Percentiles rank a stretch among this genome's conserved stretches.
These are phyloP conservation scores for Micromesistius poutassou DNA, from an alignment of 2,797 vertebrate species.

Conservation along the genomic window DNA sequence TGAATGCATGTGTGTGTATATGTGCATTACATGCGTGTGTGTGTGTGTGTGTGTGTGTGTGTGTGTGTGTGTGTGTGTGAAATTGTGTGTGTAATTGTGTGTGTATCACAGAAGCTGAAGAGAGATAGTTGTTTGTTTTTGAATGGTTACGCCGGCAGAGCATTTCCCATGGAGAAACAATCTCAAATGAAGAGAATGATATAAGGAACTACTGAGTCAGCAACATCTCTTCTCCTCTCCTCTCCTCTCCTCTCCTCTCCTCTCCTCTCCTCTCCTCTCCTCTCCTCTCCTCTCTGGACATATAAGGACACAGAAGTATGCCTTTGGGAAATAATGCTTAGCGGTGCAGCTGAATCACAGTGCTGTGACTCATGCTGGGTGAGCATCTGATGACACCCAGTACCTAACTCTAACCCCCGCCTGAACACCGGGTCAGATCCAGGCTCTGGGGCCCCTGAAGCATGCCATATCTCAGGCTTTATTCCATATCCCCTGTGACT, in stretches of 20 bases:
- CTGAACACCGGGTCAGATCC: background rate
- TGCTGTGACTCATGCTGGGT: slow-evolving; percentile 32
- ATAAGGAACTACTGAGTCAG: background rate
- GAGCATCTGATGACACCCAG: background rate
- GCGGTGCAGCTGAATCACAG: slow-evolving; percentile 35
- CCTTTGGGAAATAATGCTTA: background rate
- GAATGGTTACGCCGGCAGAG: background rate
- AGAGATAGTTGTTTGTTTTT: background rate
- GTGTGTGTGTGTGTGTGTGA: background rate
- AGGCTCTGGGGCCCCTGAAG: slow-evolving; percentile 13
- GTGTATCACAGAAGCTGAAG: background rate
- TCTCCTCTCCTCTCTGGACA: background rate
- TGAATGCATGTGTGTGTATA: background rate
- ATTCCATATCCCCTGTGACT: slow-evolving; percentile 48
- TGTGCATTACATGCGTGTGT: too few relatives aligned
- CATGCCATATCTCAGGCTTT: slow-evolving; percentile 49
- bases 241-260: too few relatives aligned
- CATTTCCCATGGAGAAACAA: background rate
- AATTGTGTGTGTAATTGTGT: background rate
- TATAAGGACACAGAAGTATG: background rate
- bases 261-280: too few relatives aligned
- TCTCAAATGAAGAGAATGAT: background rate
- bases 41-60: background rate
- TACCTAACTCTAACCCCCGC: background rate
- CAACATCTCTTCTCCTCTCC: background rate